These are phyloP conservation scores for Papilio protenor DNA, from an alignment of 2,888 invertebrate genomes.

Conservation along the genomic window DNA sequence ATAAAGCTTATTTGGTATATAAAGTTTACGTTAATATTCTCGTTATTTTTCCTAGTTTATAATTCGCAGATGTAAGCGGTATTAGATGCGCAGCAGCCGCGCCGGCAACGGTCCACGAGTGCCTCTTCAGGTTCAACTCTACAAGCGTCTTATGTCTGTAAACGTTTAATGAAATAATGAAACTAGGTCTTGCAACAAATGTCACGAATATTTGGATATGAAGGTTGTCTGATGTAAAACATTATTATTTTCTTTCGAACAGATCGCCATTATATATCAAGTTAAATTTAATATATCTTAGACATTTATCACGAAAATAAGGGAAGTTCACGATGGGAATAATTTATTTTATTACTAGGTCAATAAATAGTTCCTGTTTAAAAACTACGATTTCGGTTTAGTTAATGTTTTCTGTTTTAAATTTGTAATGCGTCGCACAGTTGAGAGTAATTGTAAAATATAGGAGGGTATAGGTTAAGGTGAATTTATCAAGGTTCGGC, in stretches of 20 bases:
- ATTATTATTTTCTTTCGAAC: too few species aligned
- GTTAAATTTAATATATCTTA: too few species aligned
- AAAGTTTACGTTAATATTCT: not conserved
- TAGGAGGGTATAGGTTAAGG: conserved; percentile 21
- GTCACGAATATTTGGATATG: not conserved
- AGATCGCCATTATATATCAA: too few species aligned
- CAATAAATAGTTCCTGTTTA: not conserved
- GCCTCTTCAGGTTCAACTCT: not conserved
- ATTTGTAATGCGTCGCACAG: not conserved
- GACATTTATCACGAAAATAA: too few species aligned
- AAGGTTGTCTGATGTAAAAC: not conserved
- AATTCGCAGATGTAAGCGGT: not conserved
- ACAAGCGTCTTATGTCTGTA: not conserved
- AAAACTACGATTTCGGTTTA: not conserved
- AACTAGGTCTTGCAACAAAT: not conserved
- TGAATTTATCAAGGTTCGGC: conserved; percentile 29
- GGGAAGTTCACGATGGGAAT: too few species aligned
- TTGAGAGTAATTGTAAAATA: conserved; percentile 13
- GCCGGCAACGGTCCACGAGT: not conserved
- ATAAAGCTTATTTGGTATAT: not conserved
- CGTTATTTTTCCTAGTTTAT: not conserved
- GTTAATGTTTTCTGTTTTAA: not conserved
- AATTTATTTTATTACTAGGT: not conserved
- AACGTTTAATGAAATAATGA: conserved; percentile 10
- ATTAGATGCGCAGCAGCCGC: not conserved